A percentile compares a stretch with the other conserved stretches of the same genome.
These are phyloP conservation scores for Drosophila auraria DNA, from an alignment of 1,140 invertebrate genomes.

Conservation along the genomic window DNA sequence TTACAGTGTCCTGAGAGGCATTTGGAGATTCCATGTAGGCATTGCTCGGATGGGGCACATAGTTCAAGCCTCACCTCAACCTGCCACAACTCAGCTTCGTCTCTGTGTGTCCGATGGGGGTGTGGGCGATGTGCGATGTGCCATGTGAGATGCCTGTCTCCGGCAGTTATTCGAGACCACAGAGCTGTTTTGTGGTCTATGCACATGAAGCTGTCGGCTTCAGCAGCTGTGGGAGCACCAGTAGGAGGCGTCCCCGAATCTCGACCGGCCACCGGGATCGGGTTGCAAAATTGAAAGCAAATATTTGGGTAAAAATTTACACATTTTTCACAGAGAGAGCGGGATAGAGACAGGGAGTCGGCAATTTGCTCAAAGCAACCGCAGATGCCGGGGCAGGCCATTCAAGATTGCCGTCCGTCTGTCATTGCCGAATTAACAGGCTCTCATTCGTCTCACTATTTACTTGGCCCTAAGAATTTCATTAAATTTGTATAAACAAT, in stretches of 20 bases:
- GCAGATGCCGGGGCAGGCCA: conserved; percentile 40
- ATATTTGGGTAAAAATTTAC: conserved; percentile 80
- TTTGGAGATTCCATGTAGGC: neutral
- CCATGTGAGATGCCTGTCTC: conserved; percentile 39
- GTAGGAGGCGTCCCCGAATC: conserved; percentile 37
- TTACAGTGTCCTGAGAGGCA: neutral
- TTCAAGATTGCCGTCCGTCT: conserved; percentile 28
- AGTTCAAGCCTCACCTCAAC: conserved; percentile 50
- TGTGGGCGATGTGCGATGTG: conserved; percentile 20
- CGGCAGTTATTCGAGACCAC: conserved; percentile 79
- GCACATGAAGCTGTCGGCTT: conserved; percentile 74
- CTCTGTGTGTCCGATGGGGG: neutral
- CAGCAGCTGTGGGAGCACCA: conserved; percentile 21
- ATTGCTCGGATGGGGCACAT: conserved; percentile 1
- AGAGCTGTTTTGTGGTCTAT: conserved; percentile 73
- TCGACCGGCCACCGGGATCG: conserved; percentile 3
- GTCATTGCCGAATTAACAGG: conserved; percentile 37
- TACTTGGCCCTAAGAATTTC: conserved; percentile 57
- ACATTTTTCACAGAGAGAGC: conserved; percentile 55
- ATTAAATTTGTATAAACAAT: conserved; percentile 59
- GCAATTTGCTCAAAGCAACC: conserved; percentile 69
- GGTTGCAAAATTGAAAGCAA: conserved; percentile 77
- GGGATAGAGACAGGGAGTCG: conserved; percentile 15
- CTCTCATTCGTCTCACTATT: conserved; percentile 51
- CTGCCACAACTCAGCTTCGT: conserved; percentile 25